Evolutionary conservation across 2,888 invertebrate species (phyloP), one percentile per base, ranked within the genome.

Genomic region (Diploptera punctata): DNA sequence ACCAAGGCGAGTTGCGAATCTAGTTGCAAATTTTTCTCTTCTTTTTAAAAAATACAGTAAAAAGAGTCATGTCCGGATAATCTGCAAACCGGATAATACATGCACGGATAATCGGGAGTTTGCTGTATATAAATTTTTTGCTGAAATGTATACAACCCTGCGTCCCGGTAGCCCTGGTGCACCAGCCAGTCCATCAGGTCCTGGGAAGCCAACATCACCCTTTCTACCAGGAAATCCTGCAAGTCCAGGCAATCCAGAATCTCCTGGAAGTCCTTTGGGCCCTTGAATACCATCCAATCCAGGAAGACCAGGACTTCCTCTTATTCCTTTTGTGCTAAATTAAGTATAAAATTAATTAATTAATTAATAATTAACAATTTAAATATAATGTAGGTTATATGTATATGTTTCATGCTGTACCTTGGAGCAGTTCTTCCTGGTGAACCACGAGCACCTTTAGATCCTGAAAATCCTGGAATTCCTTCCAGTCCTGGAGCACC

Each of bases 401-500:
- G n/a, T n/a, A n/a, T n/a, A n/a, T n/a, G n/a, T n/a, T n/a, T 33
- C 33, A 33, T 33, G 33, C 33, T 33, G 10, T 57, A 74, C 74
- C 91, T 88, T 18, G 76, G 1, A n/a, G 88, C 85, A 3, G 86
- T 80, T 75, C 82, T 79, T 49, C 93, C 93, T 47, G 84, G 83
- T 71, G 90, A 90, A 69, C 93, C 93, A 16, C 75, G 71, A 21
- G 84, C 81, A 75, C 93, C 93, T 79, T 85, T 86, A 0, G 75
- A 77, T 38, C 91, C 91, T 16, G 78, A 81, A 1, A 77, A 77
- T 33, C 94, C 94, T 29, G 86, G 87, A 1, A 81, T 78, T 19
- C 95, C 94, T 76, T 87, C 86, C 61, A 86, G 80, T 16, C 95
- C 94, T 19, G 83, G 81, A 7, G 79, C 73, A 24, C 94, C 91